Evolutionary conservation across 2,113 vertebrate genomes (phyloP).

Genomic region (Rostratula benghalensis): DNA sequence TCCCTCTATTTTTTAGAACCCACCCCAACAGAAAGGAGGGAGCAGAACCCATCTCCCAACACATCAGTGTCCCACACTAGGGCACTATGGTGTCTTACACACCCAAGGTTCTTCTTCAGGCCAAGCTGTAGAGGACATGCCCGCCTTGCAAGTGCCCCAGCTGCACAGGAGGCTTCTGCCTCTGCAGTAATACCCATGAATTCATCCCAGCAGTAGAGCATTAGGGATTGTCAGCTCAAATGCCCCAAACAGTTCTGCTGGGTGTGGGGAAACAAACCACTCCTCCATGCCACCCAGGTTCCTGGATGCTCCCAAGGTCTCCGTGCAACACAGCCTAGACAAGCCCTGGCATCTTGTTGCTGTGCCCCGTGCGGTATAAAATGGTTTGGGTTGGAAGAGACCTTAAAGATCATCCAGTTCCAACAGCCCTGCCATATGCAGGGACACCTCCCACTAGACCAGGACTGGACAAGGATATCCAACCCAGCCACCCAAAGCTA

Average conservation of each 20-base stretch:
- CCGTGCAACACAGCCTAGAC: too few species aligned
- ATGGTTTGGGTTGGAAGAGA: not conserved
- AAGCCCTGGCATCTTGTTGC: not conserved
- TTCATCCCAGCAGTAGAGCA: not conserved
- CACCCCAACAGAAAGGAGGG: not conserved
- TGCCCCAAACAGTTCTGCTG: not conserved
- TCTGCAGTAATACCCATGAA: accelerated
- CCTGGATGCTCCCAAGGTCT: not conserved
- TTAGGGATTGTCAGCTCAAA: not conserved
- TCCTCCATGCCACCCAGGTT: accelerated
- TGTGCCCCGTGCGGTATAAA: not conserved
- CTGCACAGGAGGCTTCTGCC: not conserved
- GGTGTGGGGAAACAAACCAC: not conserved
- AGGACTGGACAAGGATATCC: not conserved
- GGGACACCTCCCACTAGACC: not conserved
- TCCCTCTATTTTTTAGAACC: not conserved
- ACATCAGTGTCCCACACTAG: not conserved
- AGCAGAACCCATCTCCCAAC: not conserved
- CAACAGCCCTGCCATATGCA: not conserved
- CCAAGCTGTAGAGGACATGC: not conserved
- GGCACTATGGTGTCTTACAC: accelerated
- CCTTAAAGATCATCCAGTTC: not conserved
- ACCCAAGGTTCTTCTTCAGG: not conserved
- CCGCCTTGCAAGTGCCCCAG: not conserved
- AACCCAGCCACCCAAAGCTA: not conserved